Conservation (phyloP, 2,888 invertebrate genomes). For the Mythimna albipuncta region DNA sequence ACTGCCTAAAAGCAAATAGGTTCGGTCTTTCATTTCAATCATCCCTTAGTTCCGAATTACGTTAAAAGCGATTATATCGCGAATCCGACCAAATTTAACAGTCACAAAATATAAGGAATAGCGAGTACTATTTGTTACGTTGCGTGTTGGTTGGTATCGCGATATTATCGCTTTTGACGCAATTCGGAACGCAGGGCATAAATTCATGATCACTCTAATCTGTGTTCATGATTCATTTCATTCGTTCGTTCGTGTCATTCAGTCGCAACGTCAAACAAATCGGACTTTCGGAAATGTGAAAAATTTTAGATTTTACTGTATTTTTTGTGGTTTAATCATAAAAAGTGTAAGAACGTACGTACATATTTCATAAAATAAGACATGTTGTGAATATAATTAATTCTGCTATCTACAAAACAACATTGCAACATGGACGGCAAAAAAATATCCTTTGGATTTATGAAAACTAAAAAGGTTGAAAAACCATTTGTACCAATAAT, state of each 20-base stretch:
- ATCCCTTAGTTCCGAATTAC: too few relatives aligned
- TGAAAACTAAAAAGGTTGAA: constrained; percentile 90
- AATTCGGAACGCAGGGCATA: too few relatives aligned
- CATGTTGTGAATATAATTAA: constrained; percentile 16
- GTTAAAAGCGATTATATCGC: too few relatives aligned
- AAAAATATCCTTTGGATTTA: constrained; percentile 96
- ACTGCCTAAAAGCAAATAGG: too few relatives aligned
- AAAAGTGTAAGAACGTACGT: not conserved
- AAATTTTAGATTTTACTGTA: not conserved
- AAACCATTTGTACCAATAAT: constrained; percentile 68
- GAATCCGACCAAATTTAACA: too few relatives aligned
- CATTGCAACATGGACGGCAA: constrained; percentile 90
- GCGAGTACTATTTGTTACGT: too few relatives aligned
- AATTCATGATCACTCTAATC: too few relatives aligned
- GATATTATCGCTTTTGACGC: too few relatives aligned
- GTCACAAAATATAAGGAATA: too few relatives aligned
- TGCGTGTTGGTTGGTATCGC: too few relatives aligned
- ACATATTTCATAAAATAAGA: not conserved
- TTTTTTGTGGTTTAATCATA: not conserved
- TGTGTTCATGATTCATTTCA: too few relatives aligned
- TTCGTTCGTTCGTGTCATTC: not conserved
- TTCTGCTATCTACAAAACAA: not conserved
- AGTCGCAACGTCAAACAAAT: constrained; percentile 22
- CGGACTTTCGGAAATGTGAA: not conserved
- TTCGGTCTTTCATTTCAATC: too few relatives aligned